Evolutionary conservation across 1,140 invertebrate species (phyloP).

Genomic region (Pollicipes pollicipes): DNA sequence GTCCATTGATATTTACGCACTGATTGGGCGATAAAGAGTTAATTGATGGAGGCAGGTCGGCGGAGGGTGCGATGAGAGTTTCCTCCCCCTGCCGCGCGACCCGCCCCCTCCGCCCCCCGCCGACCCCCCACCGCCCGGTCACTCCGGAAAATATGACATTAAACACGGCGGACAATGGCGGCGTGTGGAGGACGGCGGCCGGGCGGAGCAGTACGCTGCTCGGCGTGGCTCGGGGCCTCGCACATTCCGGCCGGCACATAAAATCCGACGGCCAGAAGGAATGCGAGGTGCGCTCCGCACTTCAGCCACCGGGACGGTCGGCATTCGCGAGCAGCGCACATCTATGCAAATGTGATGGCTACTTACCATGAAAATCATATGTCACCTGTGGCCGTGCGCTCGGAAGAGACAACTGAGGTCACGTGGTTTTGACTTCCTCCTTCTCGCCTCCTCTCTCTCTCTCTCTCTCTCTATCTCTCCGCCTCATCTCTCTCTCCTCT

Average conservation of each 20-base stretch:
- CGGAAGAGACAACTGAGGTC: not conserved
- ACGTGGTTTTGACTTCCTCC: not conserved
- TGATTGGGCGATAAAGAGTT: not conserved
- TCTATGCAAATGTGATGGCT: not conserved
- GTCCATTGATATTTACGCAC: not conserved
- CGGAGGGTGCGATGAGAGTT: not conserved
- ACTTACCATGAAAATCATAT: slow-evolving; percentile 1
- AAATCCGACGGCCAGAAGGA: not conserved
- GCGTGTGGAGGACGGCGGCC: not conserved
- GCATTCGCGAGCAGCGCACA: not conserved
- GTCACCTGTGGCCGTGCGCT: not conserved
- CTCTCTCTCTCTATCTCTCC: not conserved
- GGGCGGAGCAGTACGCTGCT: not conserved
- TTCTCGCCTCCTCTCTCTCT: not conserved
- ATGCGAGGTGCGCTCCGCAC: not conserved
- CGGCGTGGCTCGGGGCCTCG: no score
- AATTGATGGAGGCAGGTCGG: not conserved
- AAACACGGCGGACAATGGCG: not conserved
- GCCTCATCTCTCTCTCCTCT: not conserved
- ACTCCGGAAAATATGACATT: not conserved
- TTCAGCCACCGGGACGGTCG: not conserved
- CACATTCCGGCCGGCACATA: not conserved
- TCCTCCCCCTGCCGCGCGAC: not conserved
- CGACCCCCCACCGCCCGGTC: not conserved
- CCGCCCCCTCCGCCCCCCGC: not conserved